A percentile compares a stretch with the other conserved stretches of the same genome.
Evolutionary conservation across 2,797 vertebrate genomes (phyloP).

Genomic region (Esox masquinongy): DNA sequence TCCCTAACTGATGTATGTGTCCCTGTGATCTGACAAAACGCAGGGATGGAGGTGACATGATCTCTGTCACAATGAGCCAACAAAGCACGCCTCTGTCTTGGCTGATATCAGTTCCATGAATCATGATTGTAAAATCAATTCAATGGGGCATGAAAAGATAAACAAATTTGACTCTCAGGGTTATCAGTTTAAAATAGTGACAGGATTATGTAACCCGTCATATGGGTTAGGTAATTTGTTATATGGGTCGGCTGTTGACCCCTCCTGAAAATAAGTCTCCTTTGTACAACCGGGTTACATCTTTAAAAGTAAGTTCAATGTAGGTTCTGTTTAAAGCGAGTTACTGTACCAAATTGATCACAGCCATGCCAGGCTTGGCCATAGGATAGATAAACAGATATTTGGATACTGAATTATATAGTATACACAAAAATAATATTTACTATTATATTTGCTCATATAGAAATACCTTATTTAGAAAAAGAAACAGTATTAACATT

Average conservation of each 20-base stretch:
- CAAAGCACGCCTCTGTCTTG: no score
- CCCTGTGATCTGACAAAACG: no score
- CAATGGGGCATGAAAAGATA: neutral
- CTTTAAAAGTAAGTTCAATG: neutral
- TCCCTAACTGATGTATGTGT: neutral
- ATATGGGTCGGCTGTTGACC: neutral
- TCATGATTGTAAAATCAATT: neutral
- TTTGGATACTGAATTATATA: no score
- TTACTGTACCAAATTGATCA: neutral
- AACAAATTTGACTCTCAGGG: neutral
- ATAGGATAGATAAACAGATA: neutral
- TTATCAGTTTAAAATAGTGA: slow-evolving; percentile 11
- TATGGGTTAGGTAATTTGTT: slow-evolving; percentile 21
- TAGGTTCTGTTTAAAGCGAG: slow-evolving; percentile 20
- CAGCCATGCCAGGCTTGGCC: neutral
- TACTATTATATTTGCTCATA: no score
- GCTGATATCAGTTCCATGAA: no score
- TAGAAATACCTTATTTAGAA: no score
- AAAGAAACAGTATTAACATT: no score
- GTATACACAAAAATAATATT: no score
- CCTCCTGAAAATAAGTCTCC: neutral
- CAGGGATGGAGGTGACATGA: no score
- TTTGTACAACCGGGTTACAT: slow-evolving; percentile 3
- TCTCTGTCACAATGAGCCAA: no score
- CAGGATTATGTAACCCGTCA: slow-evolving; percentile 23